Base-by-base conservation (phyloP, 2,113 vertebrate genomes). In the Orientallactaga bullata region DNA sequence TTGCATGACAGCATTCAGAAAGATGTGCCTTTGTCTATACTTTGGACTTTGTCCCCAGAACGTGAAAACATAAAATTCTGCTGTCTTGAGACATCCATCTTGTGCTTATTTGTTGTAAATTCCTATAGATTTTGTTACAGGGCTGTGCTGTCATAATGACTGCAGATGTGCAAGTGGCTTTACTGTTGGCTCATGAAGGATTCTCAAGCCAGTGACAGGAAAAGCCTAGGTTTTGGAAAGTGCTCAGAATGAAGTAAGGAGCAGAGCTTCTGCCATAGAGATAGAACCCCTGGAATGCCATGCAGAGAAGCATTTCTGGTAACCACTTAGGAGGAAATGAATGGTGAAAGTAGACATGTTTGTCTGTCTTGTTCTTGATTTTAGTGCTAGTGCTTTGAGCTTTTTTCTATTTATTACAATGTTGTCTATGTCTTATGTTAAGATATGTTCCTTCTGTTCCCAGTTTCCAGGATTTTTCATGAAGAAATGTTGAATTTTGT, bases 101-200 rank as follows among this genome's bases (percentile, higher is more conserved):
- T 82, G 66, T 87, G 66, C 47, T 80, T n/a, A 60, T 93, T 66
- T 74, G 7, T 51, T 30, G 18, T 63, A 86, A 90, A 80, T 21
- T 4, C 82, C 24, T 61, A 73, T 2, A 68, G 23, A 72, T 77
- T 85, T 89, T 88, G 39, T 47, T 93, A 42, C 7, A 61, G 13
- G 35, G 26, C 1, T 80, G 15, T 79, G 2, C 30, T 92, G 3
- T 86, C 94, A 39, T 79, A 65, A 42, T 89, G 13, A 5, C 13
- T 63, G 21, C 65, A 74, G 51, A 39, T 16, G 6, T 91, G 21
- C 37, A 72, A 42, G 21, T 85, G 7, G 5, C 71, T 94, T 91
- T 77, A 37, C 21, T 80, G 30, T n/a, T 4, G 35, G 42, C 47
- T n/a, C 23, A 39, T 35, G 30, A 78, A 86, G n/a, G 66, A 88